These are phyloP conservation scores for Sander lucioperca DNA, from an alignment of 2,113 vertebrate genomes.

Conservation along the genomic window DNA sequence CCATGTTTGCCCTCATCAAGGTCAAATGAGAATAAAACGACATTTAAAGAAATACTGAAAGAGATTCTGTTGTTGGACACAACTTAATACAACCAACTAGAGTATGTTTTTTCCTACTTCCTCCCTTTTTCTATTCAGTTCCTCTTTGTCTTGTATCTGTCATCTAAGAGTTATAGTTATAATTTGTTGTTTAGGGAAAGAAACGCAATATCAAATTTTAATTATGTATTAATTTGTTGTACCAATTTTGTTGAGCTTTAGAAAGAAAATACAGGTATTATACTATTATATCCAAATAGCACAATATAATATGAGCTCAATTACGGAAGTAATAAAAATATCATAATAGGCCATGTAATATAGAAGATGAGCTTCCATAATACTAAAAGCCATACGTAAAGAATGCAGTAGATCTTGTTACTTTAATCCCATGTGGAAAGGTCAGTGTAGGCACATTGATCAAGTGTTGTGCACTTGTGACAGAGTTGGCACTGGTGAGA, in stretches of 20 bases:
- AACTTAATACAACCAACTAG: not conserved
- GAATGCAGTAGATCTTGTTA: conserved; percentile 1
- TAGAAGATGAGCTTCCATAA: conserved; percentile 24
- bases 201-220: not conserved
- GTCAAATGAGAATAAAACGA: conserved; percentile 34
- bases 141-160: not conserved
- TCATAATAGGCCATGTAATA: conserved; percentile 27
- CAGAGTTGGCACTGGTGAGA: conserved; percentile 22
- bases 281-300: not conserved
- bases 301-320: conserved; percentile 13
- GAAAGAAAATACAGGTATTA: no score
- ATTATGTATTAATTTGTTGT: not conserved
- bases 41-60: conserved; percentile 5
- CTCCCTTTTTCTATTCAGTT: no score
- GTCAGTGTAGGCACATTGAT: conserved; percentile 51
- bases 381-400: conserved; percentile 18
- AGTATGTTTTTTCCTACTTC: not conserved
- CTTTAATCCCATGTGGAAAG: conserved; percentile 37
- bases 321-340: conserved; percentile 12
- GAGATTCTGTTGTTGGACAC: conserved; percentile 2
- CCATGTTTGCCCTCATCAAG: conserved; percentile 25
- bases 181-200: not conserved
- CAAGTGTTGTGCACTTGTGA: conserved; percentile 39
- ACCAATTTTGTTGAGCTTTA: not conserved
- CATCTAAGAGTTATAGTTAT: not conserved